Conservation (phyloP, 2,113 vertebrate species). For the Ammospiza caudacuta region DNA sequence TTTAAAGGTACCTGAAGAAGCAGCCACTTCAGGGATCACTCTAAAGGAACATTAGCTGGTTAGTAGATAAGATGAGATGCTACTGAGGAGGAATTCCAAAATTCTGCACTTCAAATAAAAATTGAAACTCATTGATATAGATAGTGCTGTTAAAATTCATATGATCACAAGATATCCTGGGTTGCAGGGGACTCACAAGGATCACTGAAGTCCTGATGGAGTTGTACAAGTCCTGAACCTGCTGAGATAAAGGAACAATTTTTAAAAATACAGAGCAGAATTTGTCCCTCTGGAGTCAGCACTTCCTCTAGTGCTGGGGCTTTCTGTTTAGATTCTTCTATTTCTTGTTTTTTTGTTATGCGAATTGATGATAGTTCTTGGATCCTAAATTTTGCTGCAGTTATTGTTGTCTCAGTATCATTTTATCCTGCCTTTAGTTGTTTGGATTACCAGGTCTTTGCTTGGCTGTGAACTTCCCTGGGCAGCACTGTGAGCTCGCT, state of each 20-base stretch:
- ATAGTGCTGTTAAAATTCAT: neutral
- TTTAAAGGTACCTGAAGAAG: neutral
- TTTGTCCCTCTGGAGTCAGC: neutral
- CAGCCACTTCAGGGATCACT: neutral
- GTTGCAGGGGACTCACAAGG: neutral
- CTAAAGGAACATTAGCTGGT: neutral
- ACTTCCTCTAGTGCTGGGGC: neutral
- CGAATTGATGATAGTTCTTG: neutral
- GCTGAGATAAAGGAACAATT: neutral
- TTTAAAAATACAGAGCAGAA: neutral
- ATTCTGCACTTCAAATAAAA: neutral
- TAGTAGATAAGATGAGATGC: neutral
- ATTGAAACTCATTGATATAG: neutral
- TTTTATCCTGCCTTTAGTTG: neutral
- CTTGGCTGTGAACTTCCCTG: neutral
- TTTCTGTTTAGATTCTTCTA: neutral
- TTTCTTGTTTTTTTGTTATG: neutral
- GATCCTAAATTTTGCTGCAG: neutral
- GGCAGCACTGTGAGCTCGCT: accelerated
- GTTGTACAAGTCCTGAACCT: neutral
- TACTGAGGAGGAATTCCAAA: neutral
- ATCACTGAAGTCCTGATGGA: neutral
- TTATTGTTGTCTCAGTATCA: neutral
- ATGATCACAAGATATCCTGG: neutral
- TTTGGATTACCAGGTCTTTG: neutral